Evolutionary conservation across 2,113 vertebrate species (phyloP).

Genomic region (Petroica traversi): DNA sequence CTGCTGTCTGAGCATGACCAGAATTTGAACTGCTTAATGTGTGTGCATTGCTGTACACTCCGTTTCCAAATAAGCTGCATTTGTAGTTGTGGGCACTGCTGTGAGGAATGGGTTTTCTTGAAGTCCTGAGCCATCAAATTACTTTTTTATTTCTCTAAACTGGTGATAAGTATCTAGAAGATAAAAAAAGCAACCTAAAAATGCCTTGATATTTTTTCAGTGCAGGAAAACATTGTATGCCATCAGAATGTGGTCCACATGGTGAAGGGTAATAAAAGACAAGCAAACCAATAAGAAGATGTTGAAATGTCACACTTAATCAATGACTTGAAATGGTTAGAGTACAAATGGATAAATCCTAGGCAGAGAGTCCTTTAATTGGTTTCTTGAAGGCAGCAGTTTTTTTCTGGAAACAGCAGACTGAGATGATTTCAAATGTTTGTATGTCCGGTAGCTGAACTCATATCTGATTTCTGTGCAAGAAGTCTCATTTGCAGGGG

Average conservation of each 20-base stretch:
- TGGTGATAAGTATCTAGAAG: neutral
- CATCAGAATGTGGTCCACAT: neutral
- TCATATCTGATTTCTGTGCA: neutral
- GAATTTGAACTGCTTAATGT: slow-evolving; percentile 21
- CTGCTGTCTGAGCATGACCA: slow-evolving; percentile 38
- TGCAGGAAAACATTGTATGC: neutral
- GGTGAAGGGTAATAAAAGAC: neutral
- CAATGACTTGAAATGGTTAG: neutral
- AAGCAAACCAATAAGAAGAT: neutral
- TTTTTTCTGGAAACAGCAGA: neutral
- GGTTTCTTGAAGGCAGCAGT: neutral
- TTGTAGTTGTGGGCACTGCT: neutral
- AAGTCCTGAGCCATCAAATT: neutral
- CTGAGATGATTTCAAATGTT: neutral
- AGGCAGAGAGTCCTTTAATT: neutral
- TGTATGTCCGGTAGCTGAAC: neutral
- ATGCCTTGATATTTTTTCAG: neutral
- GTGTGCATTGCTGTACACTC: neutral
- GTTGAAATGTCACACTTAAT: neutral
- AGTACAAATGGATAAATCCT: neutral
- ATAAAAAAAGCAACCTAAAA: neutral
- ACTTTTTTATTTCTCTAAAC: neutral
- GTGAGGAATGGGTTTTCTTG: neutral
- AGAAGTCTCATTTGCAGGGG: neutral
- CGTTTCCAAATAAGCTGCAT: neutral